phyloP scores from a whole-genome alignment of 2,888 invertebrate species.

The Anthophora plumipes region DNA sequence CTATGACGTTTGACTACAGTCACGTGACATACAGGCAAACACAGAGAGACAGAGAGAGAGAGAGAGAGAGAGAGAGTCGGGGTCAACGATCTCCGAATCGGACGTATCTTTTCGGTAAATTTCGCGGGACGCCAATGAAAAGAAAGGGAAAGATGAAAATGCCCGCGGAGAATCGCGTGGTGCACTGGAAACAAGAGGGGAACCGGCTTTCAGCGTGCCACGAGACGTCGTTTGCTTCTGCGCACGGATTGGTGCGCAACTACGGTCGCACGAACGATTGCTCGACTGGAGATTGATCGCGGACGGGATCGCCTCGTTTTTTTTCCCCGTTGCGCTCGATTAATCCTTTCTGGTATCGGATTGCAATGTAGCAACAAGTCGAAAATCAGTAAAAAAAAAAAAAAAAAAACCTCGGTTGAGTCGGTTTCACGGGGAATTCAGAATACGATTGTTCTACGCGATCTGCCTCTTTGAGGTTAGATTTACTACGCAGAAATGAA shows the following conservation, averaged over 20 bases:
- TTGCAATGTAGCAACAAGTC: slow-evolving; percentile 32
- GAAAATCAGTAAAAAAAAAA: background rate
- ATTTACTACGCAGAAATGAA: too few species aligned
- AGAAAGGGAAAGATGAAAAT: slow-evolving; percentile 10
- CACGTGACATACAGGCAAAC: background rate
- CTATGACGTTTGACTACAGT: too few species aligned
- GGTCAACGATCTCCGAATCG: slow-evolving; percentile 30
- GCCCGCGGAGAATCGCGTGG: slow-evolving; percentile 38
- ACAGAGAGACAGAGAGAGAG: slow-evolving; percentile 12
- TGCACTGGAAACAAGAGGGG: slow-evolving; percentile 42
- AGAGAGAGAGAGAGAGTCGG: slow-evolving; percentile 5
- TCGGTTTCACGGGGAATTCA: background rate
- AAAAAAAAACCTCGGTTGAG: too few species aligned
- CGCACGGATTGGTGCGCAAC: slow-evolving; percentile 43
- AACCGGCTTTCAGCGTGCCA: slow-evolving; percentile 24
- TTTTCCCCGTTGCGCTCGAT: slow-evolving; percentile 1
- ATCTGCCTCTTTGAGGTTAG: too few species aligned
- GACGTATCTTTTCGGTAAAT: slow-evolving; percentile 14
- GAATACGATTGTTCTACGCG: too few species aligned
- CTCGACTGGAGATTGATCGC: slow-evolving; percentile 28
- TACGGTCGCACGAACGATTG: slow-evolving; percentile 28
- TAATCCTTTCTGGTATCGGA: slow-evolving; percentile 16
- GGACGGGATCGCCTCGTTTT: background rate
- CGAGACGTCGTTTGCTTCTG: slow-evolving; percentile 46
- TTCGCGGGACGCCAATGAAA: slow-evolving; percentile 9